These are phyloP conservation scores for Mimachlamys varia DNA, from an alignment of 2,888 invertebrate species.

Conservation along the genomic window DNA sequence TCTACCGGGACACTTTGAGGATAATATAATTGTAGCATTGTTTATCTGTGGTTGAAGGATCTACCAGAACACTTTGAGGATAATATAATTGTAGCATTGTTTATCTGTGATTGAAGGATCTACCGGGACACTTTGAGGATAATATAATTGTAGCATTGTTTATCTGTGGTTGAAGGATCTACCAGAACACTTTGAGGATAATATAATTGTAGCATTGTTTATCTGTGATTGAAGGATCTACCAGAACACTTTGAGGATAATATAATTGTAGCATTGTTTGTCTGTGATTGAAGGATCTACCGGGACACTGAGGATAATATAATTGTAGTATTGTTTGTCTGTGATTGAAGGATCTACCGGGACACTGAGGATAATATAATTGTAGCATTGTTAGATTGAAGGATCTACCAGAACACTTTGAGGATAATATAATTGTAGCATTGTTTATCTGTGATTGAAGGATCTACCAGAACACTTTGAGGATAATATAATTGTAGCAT, in stretches of 20 bases:
- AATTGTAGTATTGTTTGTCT: too few species aligned
- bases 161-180: conserved; percentile 86
- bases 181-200: conserved; percentile 99
- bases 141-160: too few species aligned
- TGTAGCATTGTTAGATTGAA: conserved; percentile 71
- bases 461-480: conserved; percentile 99
- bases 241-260: conserved; percentile 99
- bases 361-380: conserved; percentile 98
- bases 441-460: conserved; percentile 77
- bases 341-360: conserved; percentile 91
- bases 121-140: conserved; percentile 99
- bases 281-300: conserved; percentile 88
- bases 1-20: conserved; percentile 99
- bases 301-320: conserved; percentile 99
- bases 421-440: conserved; percentile 99
- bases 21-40: too few species aligned
- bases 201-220: too few species aligned
- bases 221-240: conserved; percentile 86
- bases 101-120: conserved; percentile 84
- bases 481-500: too few species aligned
- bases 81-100: too few species aligned
- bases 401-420: conserved; percentile 99
- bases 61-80: conserved; percentile 99
- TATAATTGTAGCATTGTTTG: too few species aligned
- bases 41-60: conserved; percentile 84